A percentile compares a stretch with the other conserved stretches of the same genome.
Conservation (phyloP, 2,888 invertebrate genomes). For the Hydrotaea diabolus region DNA sequence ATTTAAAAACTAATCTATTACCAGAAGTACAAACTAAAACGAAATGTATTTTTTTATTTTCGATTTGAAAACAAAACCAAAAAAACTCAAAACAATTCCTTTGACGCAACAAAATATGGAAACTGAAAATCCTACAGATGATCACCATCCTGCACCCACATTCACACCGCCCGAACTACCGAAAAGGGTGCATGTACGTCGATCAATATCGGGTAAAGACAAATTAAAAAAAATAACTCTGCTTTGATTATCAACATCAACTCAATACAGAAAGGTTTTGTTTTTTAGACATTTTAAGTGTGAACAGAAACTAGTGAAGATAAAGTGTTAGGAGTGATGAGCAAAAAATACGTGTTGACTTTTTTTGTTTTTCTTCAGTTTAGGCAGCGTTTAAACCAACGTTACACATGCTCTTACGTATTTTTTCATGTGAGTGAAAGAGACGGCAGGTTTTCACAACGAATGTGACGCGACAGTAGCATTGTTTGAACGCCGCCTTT, state of each 20-base stretch:
- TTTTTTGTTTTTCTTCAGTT: not conserved
- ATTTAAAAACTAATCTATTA: not conserved
- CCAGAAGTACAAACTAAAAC: conserved; percentile 40
- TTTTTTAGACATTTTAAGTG: conserved; percentile 65
- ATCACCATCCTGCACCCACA: conserved; percentile 98
- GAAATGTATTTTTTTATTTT: conserved; percentile 58
- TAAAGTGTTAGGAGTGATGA: not conserved
- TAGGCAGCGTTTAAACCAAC: no score
- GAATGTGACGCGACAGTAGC: no score
- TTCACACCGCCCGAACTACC: conserved; percentile 99
- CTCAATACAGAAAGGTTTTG: conserved; percentile 55
- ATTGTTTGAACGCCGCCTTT: no score
- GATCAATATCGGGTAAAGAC: conserved; percentile 83
- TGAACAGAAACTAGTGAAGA: not conserved
- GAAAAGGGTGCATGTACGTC: conserved; percentile 99
- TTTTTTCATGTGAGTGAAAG: no score
- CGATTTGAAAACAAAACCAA: conserved; percentile 60
- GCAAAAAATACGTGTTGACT: not conserved
- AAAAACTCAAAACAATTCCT: conserved; percentile 75
- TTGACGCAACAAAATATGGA: conserved; percentile 75
- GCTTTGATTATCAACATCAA: not conserved
- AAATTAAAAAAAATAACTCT: not conserved
- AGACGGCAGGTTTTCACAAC: no score
- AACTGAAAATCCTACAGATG: conserved; percentile 88
- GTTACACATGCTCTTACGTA: no score